These are phyloP conservation scores for Ormyrus thymus DNA, from an alignment of 2,888 invertebrate species.

Conservation along the genomic window DNA sequence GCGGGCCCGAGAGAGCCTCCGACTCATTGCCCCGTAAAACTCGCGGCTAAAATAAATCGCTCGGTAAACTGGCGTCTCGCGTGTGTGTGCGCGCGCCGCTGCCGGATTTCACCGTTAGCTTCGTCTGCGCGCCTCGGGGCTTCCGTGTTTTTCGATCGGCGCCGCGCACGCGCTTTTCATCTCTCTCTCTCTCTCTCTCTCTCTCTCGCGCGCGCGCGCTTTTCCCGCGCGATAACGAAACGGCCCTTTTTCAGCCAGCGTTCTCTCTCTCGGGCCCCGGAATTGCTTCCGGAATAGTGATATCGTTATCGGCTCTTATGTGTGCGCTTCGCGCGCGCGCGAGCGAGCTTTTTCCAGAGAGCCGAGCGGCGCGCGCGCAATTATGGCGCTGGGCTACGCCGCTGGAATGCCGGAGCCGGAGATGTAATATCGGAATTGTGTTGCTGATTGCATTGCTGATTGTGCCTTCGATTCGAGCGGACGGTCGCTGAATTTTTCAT, in stretches of 20 bases:
- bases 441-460: too few species aligned
- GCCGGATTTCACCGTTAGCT: slow-evolving; percentile 66
- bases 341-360: too few species aligned
- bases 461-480: too few species aligned
- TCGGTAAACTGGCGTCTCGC: too few species aligned
- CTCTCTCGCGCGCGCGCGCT: neutral
- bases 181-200: neutral
- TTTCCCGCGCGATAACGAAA: slow-evolving; percentile 10
- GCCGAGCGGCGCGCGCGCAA: neutral
- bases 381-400: too few species aligned
- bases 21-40: too few species aligned
- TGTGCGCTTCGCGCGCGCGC: too few species aligned
- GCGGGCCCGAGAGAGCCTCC: too few species aligned
- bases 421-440: too few species aligned
- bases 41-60: too few species aligned
- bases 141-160: slow-evolving; percentile 67
- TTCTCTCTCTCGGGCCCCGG: neutral
- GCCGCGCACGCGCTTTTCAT: slow-evolving; percentile 46
- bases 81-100: too few species aligned
- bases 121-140: slow-evolving; percentile 63
- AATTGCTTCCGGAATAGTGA: slow-evolving; percentile 26
- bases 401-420: too few species aligned
- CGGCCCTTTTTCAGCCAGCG: neutral
- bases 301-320: slow-evolving; percentile 21
- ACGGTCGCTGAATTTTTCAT: neutral